phyloP scores from a whole-genome alignment of 2,888 invertebrate genomes.

The Autographa pulchrina region DNA sequence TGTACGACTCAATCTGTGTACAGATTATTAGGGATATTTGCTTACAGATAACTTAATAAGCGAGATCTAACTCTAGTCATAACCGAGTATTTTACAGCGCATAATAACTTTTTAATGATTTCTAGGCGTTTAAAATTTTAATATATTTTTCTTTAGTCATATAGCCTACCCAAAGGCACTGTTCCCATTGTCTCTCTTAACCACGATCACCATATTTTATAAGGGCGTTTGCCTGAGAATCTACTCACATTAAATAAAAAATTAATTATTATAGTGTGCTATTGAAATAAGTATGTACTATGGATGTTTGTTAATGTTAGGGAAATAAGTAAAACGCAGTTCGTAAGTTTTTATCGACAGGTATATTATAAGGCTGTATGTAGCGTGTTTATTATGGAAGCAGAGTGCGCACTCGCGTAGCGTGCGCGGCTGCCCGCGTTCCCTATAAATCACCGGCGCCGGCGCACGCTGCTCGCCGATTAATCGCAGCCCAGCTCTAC shows the following conservation, averaged over 20 bases:
- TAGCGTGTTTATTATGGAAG: constrained; percentile 51
- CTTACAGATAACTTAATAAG: constrained; percentile 76
- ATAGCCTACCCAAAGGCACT: too few relatives aligned
- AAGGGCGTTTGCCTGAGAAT: too few relatives aligned
- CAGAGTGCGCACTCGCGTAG: constrained; percentile 48
- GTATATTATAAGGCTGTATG: constrained; percentile 27
- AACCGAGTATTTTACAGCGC: constrained; percentile 69
- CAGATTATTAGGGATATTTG: constrained; percentile 70
- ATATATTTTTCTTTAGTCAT: constrained; percentile 53
- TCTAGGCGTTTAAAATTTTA: constrained; percentile 62
- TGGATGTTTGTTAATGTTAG: neutral
- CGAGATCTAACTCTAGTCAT: constrained; percentile 70
- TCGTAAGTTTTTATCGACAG: constrained; percentile 18
- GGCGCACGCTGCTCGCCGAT: constrained; percentile 82
- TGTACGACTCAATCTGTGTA: constrained; percentile 65
- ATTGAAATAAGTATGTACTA: too few relatives aligned
- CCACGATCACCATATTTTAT: too few relatives aligned
- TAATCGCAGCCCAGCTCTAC: constrained; percentile 85
- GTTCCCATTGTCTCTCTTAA: too few relatives aligned
- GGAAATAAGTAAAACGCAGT: neutral
- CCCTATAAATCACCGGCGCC: constrained; percentile 83
- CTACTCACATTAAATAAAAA: too few relatives aligned
- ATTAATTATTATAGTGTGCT: too few relatives aligned
- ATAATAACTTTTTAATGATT: constrained; percentile 71
- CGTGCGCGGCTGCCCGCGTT: constrained; percentile 65